These are phyloP conservation scores for Cladopsammia gracilis DNA, from an alignment of 64 coral and sea anemone genomes.

Conservation along the genomic window DNA sequence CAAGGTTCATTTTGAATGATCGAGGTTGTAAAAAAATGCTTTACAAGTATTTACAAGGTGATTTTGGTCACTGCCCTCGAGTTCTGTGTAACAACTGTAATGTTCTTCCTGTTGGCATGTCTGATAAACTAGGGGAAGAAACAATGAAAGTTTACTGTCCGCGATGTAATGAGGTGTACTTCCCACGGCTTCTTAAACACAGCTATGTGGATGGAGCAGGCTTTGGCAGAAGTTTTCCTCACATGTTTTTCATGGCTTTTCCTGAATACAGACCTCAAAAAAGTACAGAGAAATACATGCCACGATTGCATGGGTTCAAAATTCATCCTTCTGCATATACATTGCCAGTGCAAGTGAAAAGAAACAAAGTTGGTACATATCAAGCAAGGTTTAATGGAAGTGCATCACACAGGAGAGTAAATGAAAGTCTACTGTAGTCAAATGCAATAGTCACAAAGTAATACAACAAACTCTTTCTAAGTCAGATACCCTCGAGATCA, in stretches of 20 bases:
- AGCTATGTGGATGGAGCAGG: slow-evolving; percentile 81
- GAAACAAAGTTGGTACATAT: neutral
- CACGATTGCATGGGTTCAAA: slow-evolving; percentile 83
- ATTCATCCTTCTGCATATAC: slow-evolving; percentile 70
- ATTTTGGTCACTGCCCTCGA: slow-evolving; percentile 84
- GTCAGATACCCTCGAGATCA: too few relatives aligned
- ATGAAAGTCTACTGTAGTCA: neutral
- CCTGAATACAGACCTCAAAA: slow-evolving; percentile 68
- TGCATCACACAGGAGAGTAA: neutral
- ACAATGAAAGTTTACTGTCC: slow-evolving; percentile 88
- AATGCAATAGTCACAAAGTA: neutral
- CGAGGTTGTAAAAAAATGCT: slow-evolving; percentile 87
- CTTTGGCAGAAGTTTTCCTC: slow-evolving; percentile 82
- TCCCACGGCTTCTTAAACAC: slow-evolving; percentile 54
- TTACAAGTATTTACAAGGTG: slow-evolving; percentile 81
- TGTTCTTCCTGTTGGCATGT: slow-evolving; percentile 86
- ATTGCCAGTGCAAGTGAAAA: slow-evolving; percentile 23
- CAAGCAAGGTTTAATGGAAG: neutral
- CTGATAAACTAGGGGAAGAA: slow-evolving; percentile 77
- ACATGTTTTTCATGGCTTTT: slow-evolving; percentile 90
- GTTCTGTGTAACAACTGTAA: slow-evolving; percentile 74
- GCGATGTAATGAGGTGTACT: slow-evolving; percentile 76
- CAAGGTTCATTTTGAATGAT: slow-evolving; percentile 71
- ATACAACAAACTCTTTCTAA: too few relatives aligned
- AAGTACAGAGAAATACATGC: slow-evolving; percentile 70